phyloP scores from a whole-genome alignment of 2,888 invertebrate genomes.

The Nephrotoma appendiculata region DNA sequence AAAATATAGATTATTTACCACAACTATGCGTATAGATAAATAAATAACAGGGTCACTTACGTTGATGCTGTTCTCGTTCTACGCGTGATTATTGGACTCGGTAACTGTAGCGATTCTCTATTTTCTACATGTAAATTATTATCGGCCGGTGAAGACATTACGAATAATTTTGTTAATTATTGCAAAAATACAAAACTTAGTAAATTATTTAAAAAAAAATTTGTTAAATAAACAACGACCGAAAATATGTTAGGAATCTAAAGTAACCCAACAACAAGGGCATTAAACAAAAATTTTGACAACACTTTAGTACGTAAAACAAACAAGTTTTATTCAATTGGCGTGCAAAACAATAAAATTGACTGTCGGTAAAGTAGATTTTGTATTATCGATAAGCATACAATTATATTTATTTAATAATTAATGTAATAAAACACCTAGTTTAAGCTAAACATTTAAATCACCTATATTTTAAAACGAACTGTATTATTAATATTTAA shows the following conservation, averaged over 20 bases:
- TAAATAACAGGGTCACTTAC: constrained; percentile 37
- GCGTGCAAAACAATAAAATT: not conserved
- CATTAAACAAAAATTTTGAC: not conserved
- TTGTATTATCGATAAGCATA: not conserved
- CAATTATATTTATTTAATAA: not conserved
- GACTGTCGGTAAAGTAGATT: not conserved
- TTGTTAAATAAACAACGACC: not conserved
- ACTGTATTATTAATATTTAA: not conserved
- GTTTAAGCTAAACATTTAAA: not conserved
- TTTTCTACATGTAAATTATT: not conserved
- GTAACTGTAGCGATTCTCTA: constrained; percentile 36
- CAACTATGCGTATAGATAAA: not conserved
- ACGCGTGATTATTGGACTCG: constrained; percentile 67
- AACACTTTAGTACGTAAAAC: not conserved
- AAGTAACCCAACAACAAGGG: not conserved
- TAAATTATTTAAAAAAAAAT: not conserved
- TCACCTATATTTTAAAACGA: not conserved
- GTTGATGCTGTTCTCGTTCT: constrained; percentile 67
- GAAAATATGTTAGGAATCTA: not conserved
- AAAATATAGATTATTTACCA: no score
- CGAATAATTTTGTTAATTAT: not conserved
- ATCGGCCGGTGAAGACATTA: not conserved
- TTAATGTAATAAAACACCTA: not conserved
- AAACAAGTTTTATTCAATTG: not conserved
- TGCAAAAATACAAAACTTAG: not conserved